Conservation (phyloP, 2,113 vertebrate species). For the Chaetodon trifascialis region DNA sequence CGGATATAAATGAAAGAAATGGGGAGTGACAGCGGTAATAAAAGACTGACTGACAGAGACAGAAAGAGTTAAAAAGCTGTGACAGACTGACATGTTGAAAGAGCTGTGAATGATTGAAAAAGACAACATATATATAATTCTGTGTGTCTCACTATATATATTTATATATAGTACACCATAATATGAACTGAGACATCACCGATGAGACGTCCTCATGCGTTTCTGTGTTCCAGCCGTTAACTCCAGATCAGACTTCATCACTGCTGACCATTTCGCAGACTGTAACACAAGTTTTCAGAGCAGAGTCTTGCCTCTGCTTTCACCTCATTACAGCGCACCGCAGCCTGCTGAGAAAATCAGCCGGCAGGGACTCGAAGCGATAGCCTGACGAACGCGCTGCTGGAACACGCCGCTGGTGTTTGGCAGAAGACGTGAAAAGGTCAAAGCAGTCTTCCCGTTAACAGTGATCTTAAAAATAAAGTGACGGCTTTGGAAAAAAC, state of each 20-base stretch:
- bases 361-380: neutral
- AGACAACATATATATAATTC: neutral
- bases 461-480: neutral
- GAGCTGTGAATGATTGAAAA: slow-evolving; percentile 16
- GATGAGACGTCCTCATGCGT: neutral
- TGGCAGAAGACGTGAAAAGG: neutral
- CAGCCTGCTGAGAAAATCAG: neutral
- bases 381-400: neutral
- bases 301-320: neutral
- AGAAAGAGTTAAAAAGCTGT: slow-evolving; percentile 43
- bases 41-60: slow-evolving; percentile 34
- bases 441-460: neutral
- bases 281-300: neutral
- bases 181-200: neutral
- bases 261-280: neutral
- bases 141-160: neutral
- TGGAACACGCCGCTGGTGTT: neutral
- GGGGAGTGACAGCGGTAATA: slow-evolving; percentile 22
- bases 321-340: neutral
- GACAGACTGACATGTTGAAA: slow-evolving; percentile 32
- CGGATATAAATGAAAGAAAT: slow-evolving; percentile 36
- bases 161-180: neutral
- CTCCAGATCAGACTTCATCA: slow-evolving; percentile 5
- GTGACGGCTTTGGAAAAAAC: neutral
- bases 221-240: neutral